Base-by-base conservation (phyloP, 2,113 vertebrate genomes). In the Proteles cristata region DNA sequence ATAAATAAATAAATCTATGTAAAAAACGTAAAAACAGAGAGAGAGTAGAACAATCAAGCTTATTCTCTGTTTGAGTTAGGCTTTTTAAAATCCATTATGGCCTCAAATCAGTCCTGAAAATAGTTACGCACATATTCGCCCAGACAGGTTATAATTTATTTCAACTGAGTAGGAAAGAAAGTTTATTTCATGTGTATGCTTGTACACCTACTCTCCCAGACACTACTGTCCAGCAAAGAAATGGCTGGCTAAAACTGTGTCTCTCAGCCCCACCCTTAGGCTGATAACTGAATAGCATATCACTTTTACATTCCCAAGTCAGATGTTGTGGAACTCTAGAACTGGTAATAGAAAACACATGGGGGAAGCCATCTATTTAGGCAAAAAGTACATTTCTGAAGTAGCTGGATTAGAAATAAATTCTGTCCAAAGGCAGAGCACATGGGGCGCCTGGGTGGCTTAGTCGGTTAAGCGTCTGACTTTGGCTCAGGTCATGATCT, bases 11-110 rank as follows among this genome's bases (percentile, higher is more conserved):
- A 39, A 93, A 61, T 93, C 35, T 92, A 90, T 43, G 19, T 76
- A 45, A 94, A 97, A 96, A 83, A 69, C 25, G 50, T 3, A 76
- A 92, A 93, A 83, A 68, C 23, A 88, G 69, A 85, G 31, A 88
- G 10, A 69, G 15, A 93, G 7, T 45, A 85, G 76, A 96, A 90
- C 81, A 81, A 77, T 94, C 74, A 90, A 96, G 77, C 10, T 17
- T 87, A 65, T 73, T 79, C 25, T 87, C n/a, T 81, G 55, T 88
- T 79, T 90, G 84, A 92, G 43, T 65, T 92, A 69, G 89, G 80
- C 39, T 95, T 97, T 97, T 66, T 45, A 95, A 91, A 97, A 79
- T 86, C 82, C 73, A 91, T 93, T 71, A 21, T 66, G 26, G 65
- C 63, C 68, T 95, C 66, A 71, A 11, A 79, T 88, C 82, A 91